Evolutionary conservation across 2,888 invertebrate species (phyloP).

Genomic region (Neoascia interrupta): DNA sequence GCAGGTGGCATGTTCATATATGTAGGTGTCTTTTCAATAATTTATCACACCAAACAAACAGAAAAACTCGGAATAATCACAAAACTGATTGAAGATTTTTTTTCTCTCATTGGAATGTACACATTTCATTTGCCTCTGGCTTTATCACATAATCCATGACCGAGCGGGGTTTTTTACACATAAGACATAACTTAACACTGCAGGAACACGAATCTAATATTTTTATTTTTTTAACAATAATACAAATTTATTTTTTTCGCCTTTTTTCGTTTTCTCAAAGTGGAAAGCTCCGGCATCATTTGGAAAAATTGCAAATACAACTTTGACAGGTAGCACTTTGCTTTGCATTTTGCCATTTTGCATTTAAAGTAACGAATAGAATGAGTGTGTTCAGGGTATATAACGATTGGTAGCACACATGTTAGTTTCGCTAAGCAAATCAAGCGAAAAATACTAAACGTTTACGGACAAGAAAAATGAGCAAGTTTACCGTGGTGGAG

Average conservation of each 20-base stretch:
- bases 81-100: neutral
- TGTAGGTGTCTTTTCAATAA: too few relatives aligned
- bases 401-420: too few relatives aligned
- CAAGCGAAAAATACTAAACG: too few relatives aligned
- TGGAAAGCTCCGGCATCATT: slow-evolving; percentile 55
- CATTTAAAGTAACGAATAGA: slow-evolving; percentile 23
- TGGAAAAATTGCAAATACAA: slow-evolving; percentile 54
- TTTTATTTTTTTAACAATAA: neutral
- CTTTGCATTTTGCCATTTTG: slow-evolving; percentile 26
- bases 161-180: too few relatives aligned
- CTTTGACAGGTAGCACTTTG: slow-evolving; percentile 44
- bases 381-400: slow-evolving; percentile 19
- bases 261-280: neutral
- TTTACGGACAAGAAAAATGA: too few relatives aligned
- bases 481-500: too few relatives aligned
- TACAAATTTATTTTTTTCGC: too few relatives aligned
- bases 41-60: slow-evolving; percentile 6
- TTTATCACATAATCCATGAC: neutral
- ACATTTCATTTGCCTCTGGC: neutral
- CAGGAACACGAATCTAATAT: too few relatives aligned
- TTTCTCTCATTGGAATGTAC: too few relatives aligned
- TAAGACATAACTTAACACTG: too few relatives aligned
- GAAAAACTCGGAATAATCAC: neutral
- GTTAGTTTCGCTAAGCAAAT: too few relatives aligned
- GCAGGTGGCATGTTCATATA: slow-evolving; percentile 72